Percentiles rank a stretch among this genome's conserved stretches.
phyloP scores from a whole-genome alignment of 1,140 invertebrate species.

The Subanguina moxae region DNA sequence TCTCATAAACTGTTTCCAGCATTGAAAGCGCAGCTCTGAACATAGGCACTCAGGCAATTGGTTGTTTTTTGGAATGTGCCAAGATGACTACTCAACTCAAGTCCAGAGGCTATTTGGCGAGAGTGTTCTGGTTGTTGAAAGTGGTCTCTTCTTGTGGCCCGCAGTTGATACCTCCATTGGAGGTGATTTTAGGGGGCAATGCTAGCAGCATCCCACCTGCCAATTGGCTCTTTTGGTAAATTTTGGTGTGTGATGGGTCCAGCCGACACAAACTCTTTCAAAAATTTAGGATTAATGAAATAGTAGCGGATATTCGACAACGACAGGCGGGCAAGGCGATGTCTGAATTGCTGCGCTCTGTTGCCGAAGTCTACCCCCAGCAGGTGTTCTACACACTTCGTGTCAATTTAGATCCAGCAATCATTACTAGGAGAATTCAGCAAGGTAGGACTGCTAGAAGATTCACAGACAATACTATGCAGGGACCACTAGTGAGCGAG shows the following conservation, averaged over 20 bases:
- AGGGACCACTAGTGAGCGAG: no score
- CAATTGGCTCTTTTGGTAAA: constrained; percentile 43
- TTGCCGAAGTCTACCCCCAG: constrained; percentile 41
- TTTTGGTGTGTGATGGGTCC: not conserved
- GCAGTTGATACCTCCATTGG: constrained; percentile 20
- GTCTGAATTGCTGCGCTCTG: constrained; percentile 19
- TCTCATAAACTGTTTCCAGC: constrained; percentile 8
- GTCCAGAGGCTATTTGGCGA: constrained; percentile 20
- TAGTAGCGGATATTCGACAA: constrained; percentile 34
- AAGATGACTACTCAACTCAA: constrained; percentile 23
- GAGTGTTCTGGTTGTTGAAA: constrained; percentile 33
- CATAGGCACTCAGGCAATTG: constrained; percentile 22
- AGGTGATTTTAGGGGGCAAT: constrained; percentile 24
- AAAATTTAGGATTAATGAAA: constrained; percentile 41
- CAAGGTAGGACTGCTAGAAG: constrained; percentile 1
- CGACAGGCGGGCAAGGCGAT: constrained; percentile 16
- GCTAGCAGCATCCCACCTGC: constrained; percentile 17
- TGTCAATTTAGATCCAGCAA: constrained; percentile 12
- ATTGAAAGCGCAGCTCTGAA: constrained; percentile 21
- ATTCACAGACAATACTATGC: no score
- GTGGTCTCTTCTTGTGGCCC: constrained; percentile 26
- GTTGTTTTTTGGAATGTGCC: constrained; percentile 24
- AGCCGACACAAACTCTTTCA: not conserved
- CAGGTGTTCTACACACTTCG: constrained; percentile 25
- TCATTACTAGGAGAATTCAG: not conserved